phyloP scores from a whole-genome alignment of 2,888 invertebrate genomes.

The Cheilosia urbana region DNA sequence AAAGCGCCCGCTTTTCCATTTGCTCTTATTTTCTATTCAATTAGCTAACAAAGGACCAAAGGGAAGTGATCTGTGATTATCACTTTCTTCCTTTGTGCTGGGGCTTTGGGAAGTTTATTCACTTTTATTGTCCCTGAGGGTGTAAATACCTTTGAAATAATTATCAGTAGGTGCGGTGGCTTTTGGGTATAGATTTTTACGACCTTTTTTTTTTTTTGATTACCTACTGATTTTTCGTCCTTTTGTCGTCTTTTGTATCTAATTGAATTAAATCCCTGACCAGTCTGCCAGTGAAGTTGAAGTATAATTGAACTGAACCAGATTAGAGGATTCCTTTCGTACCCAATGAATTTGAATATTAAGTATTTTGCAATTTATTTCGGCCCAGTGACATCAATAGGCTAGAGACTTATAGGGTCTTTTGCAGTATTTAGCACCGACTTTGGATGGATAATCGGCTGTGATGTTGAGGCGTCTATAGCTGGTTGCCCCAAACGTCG shows the following conservation, averaged over 20 bases:
- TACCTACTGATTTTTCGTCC: conserved; percentile 28
- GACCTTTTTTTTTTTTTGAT: conserved; percentile 36
- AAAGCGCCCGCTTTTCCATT: conserved; percentile 4
- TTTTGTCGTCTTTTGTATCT: conserved; percentile 36
- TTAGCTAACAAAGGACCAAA: conserved; percentile 61
- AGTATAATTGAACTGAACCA: conserved; percentile 63
- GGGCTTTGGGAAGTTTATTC: conserved; percentile 43
- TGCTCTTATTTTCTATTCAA: conserved; percentile 63
- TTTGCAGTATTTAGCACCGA: not conserved
- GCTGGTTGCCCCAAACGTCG: not conserved
- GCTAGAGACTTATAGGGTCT: conserved; percentile 22
- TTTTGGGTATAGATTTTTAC: conserved; percentile 33
- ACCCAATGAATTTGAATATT: conserved; percentile 63
- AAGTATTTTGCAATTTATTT: conserved; percentile 44
- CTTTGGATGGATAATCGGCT: not conserved
- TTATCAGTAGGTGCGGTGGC: conserved; percentile 51
- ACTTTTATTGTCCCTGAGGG: conserved; percentile 60
- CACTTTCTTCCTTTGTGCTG: conserved; percentile 52
- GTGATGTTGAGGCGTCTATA: not conserved
- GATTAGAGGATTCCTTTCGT: conserved; percentile 42
- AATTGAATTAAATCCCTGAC: conserved; percentile 69
- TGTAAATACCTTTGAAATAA: conserved; percentile 72
- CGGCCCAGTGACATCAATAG: conserved; percentile 31
- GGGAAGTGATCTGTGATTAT: conserved; percentile 70
- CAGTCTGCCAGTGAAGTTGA: conserved; percentile 36